A percentile compares a stretch with the other conserved stretches of the same genome.
phyloP scores from a whole-genome alignment of 2,888 invertebrate species.

The Acleris literana region DNA sequence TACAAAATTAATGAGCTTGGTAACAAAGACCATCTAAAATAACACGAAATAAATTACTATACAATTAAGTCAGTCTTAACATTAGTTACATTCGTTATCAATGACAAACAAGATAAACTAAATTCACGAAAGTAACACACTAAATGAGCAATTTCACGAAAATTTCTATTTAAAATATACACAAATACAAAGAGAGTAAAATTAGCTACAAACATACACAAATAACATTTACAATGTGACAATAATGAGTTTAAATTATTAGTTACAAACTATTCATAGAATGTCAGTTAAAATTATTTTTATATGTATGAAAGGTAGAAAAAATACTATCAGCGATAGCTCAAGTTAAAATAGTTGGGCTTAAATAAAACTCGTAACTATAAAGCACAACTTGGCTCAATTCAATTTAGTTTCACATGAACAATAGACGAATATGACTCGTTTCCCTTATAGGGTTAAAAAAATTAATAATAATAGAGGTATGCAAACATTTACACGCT shows the following conservation, averaged over 20 bases:
- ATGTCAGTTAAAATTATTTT: not conserved
- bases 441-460: no score
- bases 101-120: slow-evolving; percentile 49
- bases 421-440: no score
- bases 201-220: slow-evolving; percentile 1
- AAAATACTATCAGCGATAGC: not conserved
- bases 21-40: slow-evolving; percentile 17
- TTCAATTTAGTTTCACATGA: no score
- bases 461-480: no score
- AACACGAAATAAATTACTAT: slow-evolving; percentile 39
- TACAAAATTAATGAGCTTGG: not conserved
- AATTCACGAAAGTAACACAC: slow-evolving; percentile 27
- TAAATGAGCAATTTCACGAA: slow-evolving; percentile 49
- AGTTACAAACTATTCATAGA: not conserved
- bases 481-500: no score
- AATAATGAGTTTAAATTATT: not conserved
- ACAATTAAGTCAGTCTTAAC: slow-evolving; percentile 66
- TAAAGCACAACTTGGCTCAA: no score
- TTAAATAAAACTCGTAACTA: no score
- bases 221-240: not conserved
- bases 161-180: slow-evolving; percentile 3
- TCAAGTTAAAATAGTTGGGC: not conserved
- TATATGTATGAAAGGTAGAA: not conserved
- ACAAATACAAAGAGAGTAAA: slow-evolving; percentile 13
- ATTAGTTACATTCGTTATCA: slow-evolving; percentile 50